Evolutionary conservation across 2,113 vertebrate species (phyloP).

Genomic region (Rhinolophus sinicus): DNA sequence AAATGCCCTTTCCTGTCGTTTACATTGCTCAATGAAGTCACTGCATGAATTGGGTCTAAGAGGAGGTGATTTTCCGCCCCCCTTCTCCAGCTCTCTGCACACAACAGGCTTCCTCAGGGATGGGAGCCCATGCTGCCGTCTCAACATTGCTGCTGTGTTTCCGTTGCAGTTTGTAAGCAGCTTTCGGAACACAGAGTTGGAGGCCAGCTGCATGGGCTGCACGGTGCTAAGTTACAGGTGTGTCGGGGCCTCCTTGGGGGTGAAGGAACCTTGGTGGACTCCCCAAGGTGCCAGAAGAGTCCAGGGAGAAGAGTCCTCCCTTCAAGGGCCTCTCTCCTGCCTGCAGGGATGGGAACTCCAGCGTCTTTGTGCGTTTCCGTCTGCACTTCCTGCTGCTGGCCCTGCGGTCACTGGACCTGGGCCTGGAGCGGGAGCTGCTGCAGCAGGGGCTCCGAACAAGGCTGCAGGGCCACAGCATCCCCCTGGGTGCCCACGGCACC

Average conservation of each 20-base stretch:
- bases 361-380: constrained; percentile 88
- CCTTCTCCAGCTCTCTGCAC: rapidly evolving
- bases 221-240: constrained; percentile 92
- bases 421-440: constrained; percentile 87
- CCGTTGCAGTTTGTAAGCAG: constrained; percentile 89
- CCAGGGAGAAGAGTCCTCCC: not conserved
- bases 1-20: not conserved
- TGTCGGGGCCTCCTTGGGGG: constrained; percentile 35
- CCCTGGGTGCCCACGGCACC: constrained; percentile 89
- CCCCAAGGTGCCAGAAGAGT: not conserved
- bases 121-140: rapidly evolving
- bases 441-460: constrained; percentile 84
- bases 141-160: not conserved
- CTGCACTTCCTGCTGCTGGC: constrained; percentile 87
- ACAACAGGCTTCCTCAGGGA: rapidly evolving
- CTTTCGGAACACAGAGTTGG: constrained; percentile 88
- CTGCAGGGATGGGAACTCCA: constrained; percentile 87
- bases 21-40: rapidly evolving
- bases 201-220: constrained; percentile 88
- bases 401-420: constrained; percentile 80
- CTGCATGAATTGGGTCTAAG: rapidly evolving
- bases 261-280: rapidly evolving
- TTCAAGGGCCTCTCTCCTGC: not conserved
- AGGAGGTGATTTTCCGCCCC: not conserved
- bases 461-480: constrained; percentile 83